These are phyloP conservation scores for Fopius arisanus DNA, from an alignment of 1,140 invertebrate species.

Conservation along the genomic window DNA sequence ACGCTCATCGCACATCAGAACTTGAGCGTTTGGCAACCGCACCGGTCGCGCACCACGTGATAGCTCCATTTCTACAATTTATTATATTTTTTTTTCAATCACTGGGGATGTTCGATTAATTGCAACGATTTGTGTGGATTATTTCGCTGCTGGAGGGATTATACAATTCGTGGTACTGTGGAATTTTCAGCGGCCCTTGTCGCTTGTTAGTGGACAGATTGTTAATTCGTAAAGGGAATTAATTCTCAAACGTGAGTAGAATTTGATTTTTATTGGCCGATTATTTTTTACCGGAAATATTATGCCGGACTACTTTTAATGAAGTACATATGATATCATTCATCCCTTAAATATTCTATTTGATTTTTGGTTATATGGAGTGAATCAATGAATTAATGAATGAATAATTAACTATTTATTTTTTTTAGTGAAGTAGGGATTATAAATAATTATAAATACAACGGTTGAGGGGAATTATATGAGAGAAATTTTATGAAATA, in stretches of 20 bases:
- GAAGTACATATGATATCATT: too few relatives aligned
- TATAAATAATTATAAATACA: too few relatives aligned
- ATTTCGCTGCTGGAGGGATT: background rate
- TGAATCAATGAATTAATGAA: too few relatives aligned
- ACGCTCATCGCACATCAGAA: slow-evolving; percentile 25
- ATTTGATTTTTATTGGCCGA: background rate
- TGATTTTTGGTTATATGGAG: too few relatives aligned
- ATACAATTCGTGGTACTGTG: background rate
- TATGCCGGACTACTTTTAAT: too few relatives aligned
- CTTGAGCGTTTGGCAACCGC: slow-evolving; percentile 11
- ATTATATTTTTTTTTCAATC: background rate
- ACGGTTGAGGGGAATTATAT: too few relatives aligned
- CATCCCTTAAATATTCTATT: too few relatives aligned
- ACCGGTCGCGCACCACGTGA: background rate
- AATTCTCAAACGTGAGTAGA: background rate
- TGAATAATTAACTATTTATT: too few relatives aligned
- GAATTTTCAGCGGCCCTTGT: background rate
- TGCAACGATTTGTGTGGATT: background rate
- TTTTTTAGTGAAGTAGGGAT: too few relatives aligned
- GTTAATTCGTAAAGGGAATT: background rate
- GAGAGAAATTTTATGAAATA: too few relatives aligned
- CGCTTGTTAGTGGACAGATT: background rate
- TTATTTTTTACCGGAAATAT: too few relatives aligned
- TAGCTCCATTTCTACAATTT: background rate
- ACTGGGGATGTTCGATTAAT: background rate